Base-by-base conservation (phyloP, 2,888 invertebrate genomes). In the Tetragnatha montana region DNA sequence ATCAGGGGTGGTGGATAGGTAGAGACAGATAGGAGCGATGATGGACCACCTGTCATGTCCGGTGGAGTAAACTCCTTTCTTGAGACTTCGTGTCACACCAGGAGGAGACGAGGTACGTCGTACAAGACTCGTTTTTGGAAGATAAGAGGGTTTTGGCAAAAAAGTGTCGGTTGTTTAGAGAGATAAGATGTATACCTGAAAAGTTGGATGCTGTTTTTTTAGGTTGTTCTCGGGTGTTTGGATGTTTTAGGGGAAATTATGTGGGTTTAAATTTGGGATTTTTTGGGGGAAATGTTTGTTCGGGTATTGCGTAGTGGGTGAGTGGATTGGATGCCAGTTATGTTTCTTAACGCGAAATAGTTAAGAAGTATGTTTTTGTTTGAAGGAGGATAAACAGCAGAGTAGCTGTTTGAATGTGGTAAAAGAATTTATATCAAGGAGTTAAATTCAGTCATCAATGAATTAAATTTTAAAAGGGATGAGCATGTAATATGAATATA, bases 31-130 rank as follows among this genome's bases (percentile, higher is more conserved):
- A 49, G 70, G 70, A 7, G 21, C 68, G 69, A 78, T 70, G 84
- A 84, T 76, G 84, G 50, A 84, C 84, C 14, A 68, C 69, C 76
- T 75, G 75, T 84, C 84, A 78, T 68, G n/a, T 17, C 4, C n/a
- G 74, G 60, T 35, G n/a, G 49, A 22, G 73, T 60, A 60, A 60
- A 60, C 60, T 60, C 17, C 60, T 60, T 60, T 60, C 17, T 60
- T 17, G 60, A 60, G 60, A 35, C 60, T 12, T 60, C 17, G 10
- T 60, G 60, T 12, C 60, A 60, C 60, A 60, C 60, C 60, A n/a
- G n/a, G n/a, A n/a, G n/a, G n/a, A n/a, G 60, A 8, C 17, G 60
- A 17, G 12, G 14, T 60, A 10, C 12, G 60, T 17, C 60, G 6
- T 60, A n/a, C n/a, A 60, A 17, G 60, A 60, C 60, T 12, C 60